phyloP scores from a whole-genome alignment of 2,113 vertebrate genomes.

The Microtus richardsoni region DNA sequence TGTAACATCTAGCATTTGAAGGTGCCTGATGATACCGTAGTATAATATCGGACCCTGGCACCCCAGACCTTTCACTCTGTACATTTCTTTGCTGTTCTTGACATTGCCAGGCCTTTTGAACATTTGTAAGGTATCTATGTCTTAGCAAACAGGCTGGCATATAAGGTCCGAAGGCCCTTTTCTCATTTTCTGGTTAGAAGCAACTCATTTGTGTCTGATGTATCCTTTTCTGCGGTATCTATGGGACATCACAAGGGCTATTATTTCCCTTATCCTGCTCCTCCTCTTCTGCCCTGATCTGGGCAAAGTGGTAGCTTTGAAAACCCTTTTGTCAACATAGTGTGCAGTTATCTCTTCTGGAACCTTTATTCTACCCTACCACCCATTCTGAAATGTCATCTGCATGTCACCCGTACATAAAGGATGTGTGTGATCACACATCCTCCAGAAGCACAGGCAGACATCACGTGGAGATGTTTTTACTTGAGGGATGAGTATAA shows the following conservation, averaged over 20 bases:
- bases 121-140: background rate
- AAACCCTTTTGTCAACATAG: background rate
- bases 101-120: background rate
- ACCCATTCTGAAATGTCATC: background rate
- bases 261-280: background rate
- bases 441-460: background rate
- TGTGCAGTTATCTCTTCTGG: background rate
- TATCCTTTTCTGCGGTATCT: background rate
- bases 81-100: background rate
- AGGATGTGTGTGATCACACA: rapidly evolving
- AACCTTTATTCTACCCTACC: background rate
- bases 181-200: background rate
- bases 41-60: background rate
- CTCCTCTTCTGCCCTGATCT: background rate
- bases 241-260: background rate
- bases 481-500: background rate
- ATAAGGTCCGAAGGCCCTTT: background rate
- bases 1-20: no score
- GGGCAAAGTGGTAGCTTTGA: background rate
- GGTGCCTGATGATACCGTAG: background rate
- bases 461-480: background rate
- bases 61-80: background rate
- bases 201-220: background rate
- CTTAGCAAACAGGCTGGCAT: background rate
- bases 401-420: background rate